Percentiles rank a stretch among this genome's conserved stretches.
phyloP scores from a whole-genome alignment of 2,888 invertebrate species.

The Epinotia bilunana region DNA sequence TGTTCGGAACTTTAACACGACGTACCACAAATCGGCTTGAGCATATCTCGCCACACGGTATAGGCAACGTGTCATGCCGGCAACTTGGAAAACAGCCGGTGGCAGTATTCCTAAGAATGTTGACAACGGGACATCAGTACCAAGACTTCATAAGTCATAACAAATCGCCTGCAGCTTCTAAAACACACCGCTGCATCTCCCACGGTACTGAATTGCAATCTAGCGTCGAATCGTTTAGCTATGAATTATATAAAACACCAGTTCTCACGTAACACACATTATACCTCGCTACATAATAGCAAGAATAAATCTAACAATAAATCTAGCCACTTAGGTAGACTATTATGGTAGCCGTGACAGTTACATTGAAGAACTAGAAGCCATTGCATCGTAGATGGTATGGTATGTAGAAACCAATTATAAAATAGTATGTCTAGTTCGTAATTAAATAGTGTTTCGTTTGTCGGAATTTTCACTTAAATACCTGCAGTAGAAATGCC shows the following conservation, averaged over 20 bases:
- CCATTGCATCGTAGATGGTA: not conserved
- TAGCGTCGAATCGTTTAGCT: conserved; percentile 29
- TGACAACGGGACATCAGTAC: not conserved
- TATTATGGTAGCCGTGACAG: conserved; percentile 23
- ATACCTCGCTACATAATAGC: conserved; percentile 31
- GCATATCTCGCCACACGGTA: too few relatives aligned
- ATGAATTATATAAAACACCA: conserved; percentile 42
- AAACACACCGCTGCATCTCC: conserved; percentile 12
- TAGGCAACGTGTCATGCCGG: too few relatives aligned
- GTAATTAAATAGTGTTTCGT: too few relatives aligned
- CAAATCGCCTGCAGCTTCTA: not conserved
- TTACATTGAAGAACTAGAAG: not conserved
- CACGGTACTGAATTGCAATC: conserved; percentile 40
- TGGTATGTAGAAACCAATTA: too few relatives aligned
- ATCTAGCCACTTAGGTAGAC: not conserved
- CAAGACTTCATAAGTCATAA: not conserved
- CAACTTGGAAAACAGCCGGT: not conserved
- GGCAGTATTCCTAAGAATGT: not conserved
- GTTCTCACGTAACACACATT: conserved; percentile 43
- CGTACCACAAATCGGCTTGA: too few relatives aligned
- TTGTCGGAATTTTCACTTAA: too few relatives aligned
- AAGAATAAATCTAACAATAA: conserved; percentile 17
- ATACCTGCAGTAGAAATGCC: too few relatives aligned
- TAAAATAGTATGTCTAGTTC: too few relatives aligned
- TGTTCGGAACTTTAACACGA: too few relatives aligned